These are phyloP conservation scores for Grus americana DNA, from an alignment of 2,113 vertebrate species.

Conservation along the genomic window DNA sequence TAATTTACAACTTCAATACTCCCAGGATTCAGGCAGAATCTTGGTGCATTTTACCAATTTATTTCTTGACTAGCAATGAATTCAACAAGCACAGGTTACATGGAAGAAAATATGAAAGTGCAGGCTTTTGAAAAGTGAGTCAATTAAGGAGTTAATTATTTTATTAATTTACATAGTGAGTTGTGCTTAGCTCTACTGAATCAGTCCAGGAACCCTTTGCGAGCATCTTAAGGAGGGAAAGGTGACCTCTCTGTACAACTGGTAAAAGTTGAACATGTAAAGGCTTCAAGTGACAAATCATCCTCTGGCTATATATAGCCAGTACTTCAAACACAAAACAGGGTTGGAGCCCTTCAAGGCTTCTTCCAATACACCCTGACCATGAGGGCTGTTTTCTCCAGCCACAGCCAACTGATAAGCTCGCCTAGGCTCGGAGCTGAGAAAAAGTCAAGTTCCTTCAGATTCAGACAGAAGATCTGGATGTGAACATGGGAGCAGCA, in stretches of 20 bases:
- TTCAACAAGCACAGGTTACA: background rate
- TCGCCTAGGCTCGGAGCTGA: background rate
- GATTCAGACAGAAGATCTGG: background rate
- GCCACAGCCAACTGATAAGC: background rate
- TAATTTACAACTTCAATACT: slow-evolving; percentile 39
- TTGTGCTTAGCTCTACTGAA: background rate
- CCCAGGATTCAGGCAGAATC: background rate
- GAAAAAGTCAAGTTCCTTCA: background rate
- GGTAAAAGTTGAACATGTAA: background rate
- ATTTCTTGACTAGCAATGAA: background rate
- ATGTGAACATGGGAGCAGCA: background rate
- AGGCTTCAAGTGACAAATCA: background rate
- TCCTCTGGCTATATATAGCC: background rate
- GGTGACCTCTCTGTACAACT: background rate
- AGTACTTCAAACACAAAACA: background rate
- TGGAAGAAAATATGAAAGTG: background rate
- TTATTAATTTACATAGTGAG: background rate
- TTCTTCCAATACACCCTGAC: background rate
- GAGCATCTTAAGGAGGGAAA: background rate
- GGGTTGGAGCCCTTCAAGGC: background rate
- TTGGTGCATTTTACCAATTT: background rate
- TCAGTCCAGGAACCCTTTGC: background rate
- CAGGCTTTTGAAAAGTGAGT: background rate
- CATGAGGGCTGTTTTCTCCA: background rate
- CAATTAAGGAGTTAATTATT: background rate